Evolutionary conservation across 1,140 invertebrate species (phyloP).

Genomic region (Paralvinella palmiformis): DNA sequence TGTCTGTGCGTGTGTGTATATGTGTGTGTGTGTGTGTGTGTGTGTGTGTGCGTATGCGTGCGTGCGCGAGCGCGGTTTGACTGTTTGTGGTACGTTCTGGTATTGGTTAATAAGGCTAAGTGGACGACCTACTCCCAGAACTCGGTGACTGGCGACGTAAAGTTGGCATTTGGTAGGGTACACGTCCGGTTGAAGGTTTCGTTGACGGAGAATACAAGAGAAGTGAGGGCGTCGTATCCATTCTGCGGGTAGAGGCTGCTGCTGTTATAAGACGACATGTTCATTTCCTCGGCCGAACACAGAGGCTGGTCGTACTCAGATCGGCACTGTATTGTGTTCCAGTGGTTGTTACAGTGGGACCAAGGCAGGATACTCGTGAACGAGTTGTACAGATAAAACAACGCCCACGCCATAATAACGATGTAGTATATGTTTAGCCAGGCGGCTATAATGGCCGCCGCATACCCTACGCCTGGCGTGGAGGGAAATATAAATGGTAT

Average conservation of each 20-base stretch:
- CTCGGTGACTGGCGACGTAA: slow-evolving; percentile 60
- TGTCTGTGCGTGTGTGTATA: slow-evolving; percentile 2
- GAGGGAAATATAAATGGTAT: neutral
- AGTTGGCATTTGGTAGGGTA: slow-evolving; percentile 24
- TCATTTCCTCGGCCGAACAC: slow-evolving; percentile 2
- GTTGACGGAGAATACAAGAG: too few species aligned
- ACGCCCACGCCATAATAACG: slow-evolving; percentile 94
- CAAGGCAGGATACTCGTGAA: slow-evolving; percentile 77
- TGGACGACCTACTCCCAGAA: slow-evolving; percentile 74
- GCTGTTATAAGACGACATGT: slow-evolving; percentile 20
- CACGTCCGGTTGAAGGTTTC: slow-evolving; percentile 28
- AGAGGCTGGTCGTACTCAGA: slow-evolving; percentile 17
- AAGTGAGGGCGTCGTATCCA: slow-evolving; percentile 23
- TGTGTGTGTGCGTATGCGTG: neutral
- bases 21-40: neutral
- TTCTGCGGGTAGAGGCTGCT: slow-evolving; percentile 27
- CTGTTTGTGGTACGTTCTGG: neutral
- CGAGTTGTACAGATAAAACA: slow-evolving; percentile 95
- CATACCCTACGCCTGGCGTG: slow-evolving; percentile 85
- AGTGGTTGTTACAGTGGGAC: slow-evolving; percentile 88
- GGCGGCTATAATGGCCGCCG: slow-evolving; percentile 95
- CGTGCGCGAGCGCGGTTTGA: neutral
- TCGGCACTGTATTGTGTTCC: slow-evolving; percentile 39
- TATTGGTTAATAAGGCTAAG: neutral
- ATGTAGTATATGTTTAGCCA: slow-evolving; percentile 99